These are phyloP conservation scores for Salticus scenicus DNA, from an alignment of 2,888 invertebrate species.

Conservation along the genomic window DNA sequence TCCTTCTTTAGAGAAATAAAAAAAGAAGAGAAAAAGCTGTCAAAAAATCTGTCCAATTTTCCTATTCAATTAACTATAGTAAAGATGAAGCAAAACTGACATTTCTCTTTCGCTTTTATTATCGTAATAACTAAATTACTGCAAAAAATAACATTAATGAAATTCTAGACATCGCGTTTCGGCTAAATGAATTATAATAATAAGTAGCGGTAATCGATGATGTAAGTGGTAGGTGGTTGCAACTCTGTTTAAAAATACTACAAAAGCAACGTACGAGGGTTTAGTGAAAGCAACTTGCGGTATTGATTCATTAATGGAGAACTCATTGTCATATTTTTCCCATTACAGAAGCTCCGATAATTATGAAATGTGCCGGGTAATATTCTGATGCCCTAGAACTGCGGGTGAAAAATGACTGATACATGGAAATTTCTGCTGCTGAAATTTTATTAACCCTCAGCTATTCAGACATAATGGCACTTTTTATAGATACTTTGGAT, in stretches of 20 bases:
- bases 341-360: constrained; percentile 24
- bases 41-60: too few relatives aligned
- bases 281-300: not conserved
- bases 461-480: not conserved
- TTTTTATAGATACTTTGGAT: not conserved
- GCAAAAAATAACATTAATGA: constrained; percentile 31
- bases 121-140: not conserved
- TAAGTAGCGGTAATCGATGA: constrained; percentile 13
- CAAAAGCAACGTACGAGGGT: not conserved
- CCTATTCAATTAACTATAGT: too few relatives aligned
- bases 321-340: constrained; percentile 21
- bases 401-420: not conserved
- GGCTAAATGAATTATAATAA: constrained; percentile 37
- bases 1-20: too few relatives aligned
- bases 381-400: not conserved
- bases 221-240: not conserved
- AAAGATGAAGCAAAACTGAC: too few relatives aligned
- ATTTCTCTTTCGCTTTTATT: not conserved
- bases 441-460: not conserved
- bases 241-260: constrained; percentile 3
- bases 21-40: too few relatives aligned
- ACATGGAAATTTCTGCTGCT: not conserved
- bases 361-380: constrained; percentile 17
- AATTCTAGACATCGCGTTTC: constrained; percentile 25
- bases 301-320: constrained; percentile 19